Conservation (phyloP, 2,113 vertebrate genomes). For the Percopsis transmontana region DNA sequence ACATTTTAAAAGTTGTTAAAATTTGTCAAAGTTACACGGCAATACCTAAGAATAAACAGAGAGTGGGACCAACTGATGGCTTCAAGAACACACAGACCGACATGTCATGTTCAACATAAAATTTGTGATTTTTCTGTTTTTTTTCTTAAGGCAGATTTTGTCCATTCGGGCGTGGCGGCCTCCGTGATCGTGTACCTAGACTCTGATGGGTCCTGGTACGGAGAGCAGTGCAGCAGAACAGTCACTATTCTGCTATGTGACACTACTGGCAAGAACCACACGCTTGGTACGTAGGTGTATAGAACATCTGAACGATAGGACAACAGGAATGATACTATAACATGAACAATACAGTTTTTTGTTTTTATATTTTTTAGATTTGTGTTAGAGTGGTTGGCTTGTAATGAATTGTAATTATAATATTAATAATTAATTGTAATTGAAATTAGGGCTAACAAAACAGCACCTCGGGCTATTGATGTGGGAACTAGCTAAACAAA, state of each 20-base stretch:
- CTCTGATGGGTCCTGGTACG: conserved; percentile 78
- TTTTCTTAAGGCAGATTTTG: conserved; percentile 84
- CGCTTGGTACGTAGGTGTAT: conserved; percentile 77
- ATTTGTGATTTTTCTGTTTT: too few species aligned
- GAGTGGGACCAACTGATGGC: too few species aligned
- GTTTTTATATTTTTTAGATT: neutral
- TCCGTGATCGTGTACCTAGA: conserved; percentile 88
- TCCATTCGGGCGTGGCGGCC: conserved; percentile 80
- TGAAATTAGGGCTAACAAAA: neutral
- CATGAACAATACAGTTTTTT: neutral
- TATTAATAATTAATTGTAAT: too few species aligned
- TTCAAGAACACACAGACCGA: conserved; percentile 35
- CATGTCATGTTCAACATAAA: too few species aligned
- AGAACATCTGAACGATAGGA: neutral
- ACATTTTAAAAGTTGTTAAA: too few species aligned
- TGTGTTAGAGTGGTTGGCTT: too few species aligned
- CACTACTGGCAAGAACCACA: conserved; percentile 79
- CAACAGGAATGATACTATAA: too few species aligned
- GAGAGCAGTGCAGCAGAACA: conserved; percentile 72
- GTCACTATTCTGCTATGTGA: conserved; percentile 82
- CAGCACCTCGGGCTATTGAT: neutral
- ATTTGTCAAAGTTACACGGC: too few species aligned
- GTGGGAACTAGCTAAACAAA: too few species aligned
- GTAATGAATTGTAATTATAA: too few species aligned
- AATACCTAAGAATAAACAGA: too few species aligned